Conservation (phyloP, 2,797 vertebrate species). For the Pelodytes ibericus region DNA sequence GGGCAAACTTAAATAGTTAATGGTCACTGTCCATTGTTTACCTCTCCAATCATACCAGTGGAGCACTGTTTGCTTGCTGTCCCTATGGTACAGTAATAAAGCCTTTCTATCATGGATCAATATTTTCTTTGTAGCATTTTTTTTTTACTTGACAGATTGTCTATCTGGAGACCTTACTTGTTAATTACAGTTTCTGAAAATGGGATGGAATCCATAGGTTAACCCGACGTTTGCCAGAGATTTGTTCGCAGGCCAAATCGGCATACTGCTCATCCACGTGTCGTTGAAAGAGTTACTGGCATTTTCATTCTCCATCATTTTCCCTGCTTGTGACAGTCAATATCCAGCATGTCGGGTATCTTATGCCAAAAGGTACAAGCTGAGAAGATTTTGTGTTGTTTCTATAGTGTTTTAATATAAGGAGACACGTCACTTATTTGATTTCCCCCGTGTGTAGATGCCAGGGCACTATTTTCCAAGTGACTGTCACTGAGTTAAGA, state of each 20-base stretch:
- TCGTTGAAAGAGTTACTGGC: neutral
- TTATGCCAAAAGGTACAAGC: neutral
- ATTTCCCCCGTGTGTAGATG: conserved; percentile 43
- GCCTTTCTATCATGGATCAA: conserved; percentile 40
- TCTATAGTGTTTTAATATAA: conserved; percentile 26
- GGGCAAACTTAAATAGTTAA: conserved; percentile 1
- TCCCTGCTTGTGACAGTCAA: neutral
- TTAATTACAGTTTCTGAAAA: conserved; percentile 43
- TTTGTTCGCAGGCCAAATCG: neutral
- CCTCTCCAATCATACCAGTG: conserved; percentile 31
- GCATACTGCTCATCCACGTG: neutral
- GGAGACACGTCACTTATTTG: conserved; percentile 32
- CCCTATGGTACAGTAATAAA: conserved; percentile 39
- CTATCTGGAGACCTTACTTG: conserved; percentile 12
- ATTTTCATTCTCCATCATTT: neutral
- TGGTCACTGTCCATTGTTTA: conserved; percentile 29
- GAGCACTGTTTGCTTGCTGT: neutral
- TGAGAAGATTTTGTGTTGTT: neutral
- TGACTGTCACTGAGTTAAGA: conserved; percentile 53
- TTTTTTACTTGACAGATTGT: conserved; percentile 27
- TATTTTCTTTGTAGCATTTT: conserved; percentile 47
- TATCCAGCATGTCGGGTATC: neutral
- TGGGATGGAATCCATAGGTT: neutral
- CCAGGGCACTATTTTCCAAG: conserved; percentile 51
- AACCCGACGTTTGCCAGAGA: neutral